Base-by-base conservation (phyloP, 2,113 vertebrate species). In the Laterallus jamaicensis region DNA sequence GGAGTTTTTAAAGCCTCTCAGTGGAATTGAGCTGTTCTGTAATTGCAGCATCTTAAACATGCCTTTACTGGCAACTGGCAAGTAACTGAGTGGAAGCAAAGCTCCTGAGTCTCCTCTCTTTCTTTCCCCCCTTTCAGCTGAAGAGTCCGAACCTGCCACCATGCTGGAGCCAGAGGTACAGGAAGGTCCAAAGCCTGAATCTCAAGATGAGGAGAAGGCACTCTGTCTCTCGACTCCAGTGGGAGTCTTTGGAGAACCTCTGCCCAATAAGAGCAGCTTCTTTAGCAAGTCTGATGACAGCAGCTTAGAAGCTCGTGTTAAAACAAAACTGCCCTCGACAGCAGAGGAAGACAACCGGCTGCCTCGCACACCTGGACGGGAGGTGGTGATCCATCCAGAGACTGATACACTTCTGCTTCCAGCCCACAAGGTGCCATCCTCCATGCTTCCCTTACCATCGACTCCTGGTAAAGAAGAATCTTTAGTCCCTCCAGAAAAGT, bases 391-490 rank as follows among this genome's bases (percentile, higher is more conserved):
- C 85, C 98, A 83, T 17, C 49, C 97, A 11, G 98, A 99, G n/a
- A 84, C 98, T 1, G 96, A 98, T 47, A 14, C 95, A 31, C 69
- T 96, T 31, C 26, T 93, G 58, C 94, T 96, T 85, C 80, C 97
- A 54, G 88, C 95, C 55, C 97, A 96, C 44, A 94, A 96, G 85
- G 93, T 96, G 91, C 98, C 97, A 92, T 97, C 96, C 92, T 98
- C 96, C 88, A 91, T 98, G 87, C 98, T 98, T 89, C 98, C 98
- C 64, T 97, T 98, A 71, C 98, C 98, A 31, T 94, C 98, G 0
- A 96, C 86, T 88, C 97, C 97, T 0, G 67, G 97, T 26, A 92
- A 98, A 93, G 98, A 98, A 90, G 97, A 97, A 22, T 77, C 95
- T 12, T 96, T 94, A 90, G 95, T 98, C 77, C 90, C 93, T 95